Conservation (phyloP, 2,113 vertebrate genomes). For the Marmota monax region DNA sequence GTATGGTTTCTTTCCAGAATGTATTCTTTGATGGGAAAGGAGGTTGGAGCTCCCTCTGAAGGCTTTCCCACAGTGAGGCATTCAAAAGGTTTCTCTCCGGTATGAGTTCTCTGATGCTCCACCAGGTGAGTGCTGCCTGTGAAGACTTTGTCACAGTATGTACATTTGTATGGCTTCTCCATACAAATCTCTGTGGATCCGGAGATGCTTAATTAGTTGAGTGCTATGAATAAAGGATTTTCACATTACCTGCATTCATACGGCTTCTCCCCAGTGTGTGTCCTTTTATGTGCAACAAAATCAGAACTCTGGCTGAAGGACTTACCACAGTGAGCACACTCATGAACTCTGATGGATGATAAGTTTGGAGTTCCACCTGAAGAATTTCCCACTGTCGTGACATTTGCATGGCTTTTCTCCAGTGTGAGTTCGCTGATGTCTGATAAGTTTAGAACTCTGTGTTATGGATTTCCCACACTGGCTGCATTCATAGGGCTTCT, state of each 20-base stretch:
- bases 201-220: neutral
- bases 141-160: neutral
- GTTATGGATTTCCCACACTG: slow-evolving; percentile 3
- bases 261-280: slow-evolving; percentile 24
- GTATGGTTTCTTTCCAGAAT: slow-evolving; percentile 29
- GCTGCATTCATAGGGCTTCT: neutral
- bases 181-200: neutral
- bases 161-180: slow-evolving; percentile 22
- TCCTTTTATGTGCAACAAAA: neutral
- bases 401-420: slow-evolving; percentile 37
- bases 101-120: slow-evolving; percentile 67
- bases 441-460: neutral
- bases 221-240: slow-evolving; percentile 33
- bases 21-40: slow-evolving; percentile 36
- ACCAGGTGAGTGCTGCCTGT: neutral
- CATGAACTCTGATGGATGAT: slow-evolving; percentile 12
- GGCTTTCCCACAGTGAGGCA: slow-evolving; percentile 36
- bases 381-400: neutral
- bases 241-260: neutral
- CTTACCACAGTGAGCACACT: slow-evolving; percentile 9
- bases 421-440: neutral
- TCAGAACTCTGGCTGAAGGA: slow-evolving; percentile 7
- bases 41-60: slow-evolving; percentile 30
- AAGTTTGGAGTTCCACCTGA: slow-evolving; percentile 17
- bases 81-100: slow-evolving; percentile 43